Evolutionary conservation across 2,888 invertebrate genomes (phyloP), one percentile per base, ranked within the genome.

Genomic region (Agrochola circellaris): DNA sequence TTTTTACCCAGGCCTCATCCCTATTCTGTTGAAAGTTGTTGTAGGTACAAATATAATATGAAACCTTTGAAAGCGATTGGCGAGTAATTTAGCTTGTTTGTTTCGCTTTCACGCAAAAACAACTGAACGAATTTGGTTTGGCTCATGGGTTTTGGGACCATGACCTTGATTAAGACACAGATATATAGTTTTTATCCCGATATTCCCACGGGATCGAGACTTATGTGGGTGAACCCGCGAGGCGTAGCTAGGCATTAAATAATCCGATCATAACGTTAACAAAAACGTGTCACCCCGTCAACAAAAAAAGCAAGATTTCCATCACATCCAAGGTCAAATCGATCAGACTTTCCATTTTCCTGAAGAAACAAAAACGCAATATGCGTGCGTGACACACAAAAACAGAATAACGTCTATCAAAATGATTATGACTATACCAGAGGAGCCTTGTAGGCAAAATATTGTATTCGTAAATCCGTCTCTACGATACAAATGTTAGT

Each of bases 361-460:
- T 75, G 65, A 64, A 64, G 81, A 64, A 86, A 87, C 79, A 79
- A 79, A 79, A 79, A 82, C 77, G 60, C 73, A 77, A 86, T 84
- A 84, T 76, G 73, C 73, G 62, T 71, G 73, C 73, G 73, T 86
- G 79, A 82, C 74, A 81, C 76, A 81, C 69, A 83, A 81, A 78
- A 82, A 82, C 74, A 81, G 77, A 83, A 87, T 80, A 76, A 84
- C 72, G 81, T 74, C 77, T 83, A 84, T 83, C 83, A 82, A 84
- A 89, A 87, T 85, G 85, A 87, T 87, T 84, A 82, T 79, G 81
- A 68, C 61, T 84, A 73, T 81, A 84, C 78, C 83, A 86, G 82
- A 87, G 76, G 66, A 45, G 79, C 71, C 76, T 65, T 54, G 79
- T 84, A 83, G 80, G 83, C 79, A 85, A 76, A 87, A 85, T 82